Conservation (phyloP, 2,888 invertebrate genomes). For the Eupithecia subfuscata region DNA sequence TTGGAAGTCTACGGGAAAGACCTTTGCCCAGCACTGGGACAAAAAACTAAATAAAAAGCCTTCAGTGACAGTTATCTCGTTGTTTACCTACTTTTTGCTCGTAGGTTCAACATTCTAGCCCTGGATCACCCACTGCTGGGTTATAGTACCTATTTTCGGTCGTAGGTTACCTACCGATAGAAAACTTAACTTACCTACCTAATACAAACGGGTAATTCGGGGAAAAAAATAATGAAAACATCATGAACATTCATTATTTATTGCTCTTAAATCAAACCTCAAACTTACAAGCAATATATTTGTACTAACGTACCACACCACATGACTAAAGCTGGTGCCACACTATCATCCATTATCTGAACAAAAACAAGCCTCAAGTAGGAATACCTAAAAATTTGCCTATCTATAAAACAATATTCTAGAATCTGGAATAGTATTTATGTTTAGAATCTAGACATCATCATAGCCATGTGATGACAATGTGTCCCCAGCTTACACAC, state of each 20-base stretch:
- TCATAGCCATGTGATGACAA: constrained; percentile 6
- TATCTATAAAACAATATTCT: neutral
- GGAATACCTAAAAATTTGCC: neutral
- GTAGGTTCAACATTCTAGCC: neutral
- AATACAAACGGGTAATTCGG: neutral
- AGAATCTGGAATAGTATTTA: neutral
- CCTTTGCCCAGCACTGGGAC: neutral
- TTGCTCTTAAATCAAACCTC: constrained; percentile 74
- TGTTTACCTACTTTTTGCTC: too few relatives aligned
- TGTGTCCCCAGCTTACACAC: constrained; percentile 35
- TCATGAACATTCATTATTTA: constrained; percentile 78
- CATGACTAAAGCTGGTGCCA: constrained; percentile 54
- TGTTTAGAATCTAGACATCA: neutral
- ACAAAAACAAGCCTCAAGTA: neutral
- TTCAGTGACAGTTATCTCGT: too few relatives aligned
- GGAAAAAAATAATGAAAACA: constrained; percentile 35
- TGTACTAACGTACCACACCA: constrained; percentile 80
- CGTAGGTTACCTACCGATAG: neutral
- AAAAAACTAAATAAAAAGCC: neutral
- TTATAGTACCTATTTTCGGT: neutral
- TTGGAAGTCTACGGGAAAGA: neutral
- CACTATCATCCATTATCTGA: constrained; percentile 38
- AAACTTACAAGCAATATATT: constrained; percentile 75
- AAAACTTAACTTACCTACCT: neutral
- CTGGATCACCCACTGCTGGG: neutral